These are phyloP conservation scores for Limnothrissa miodon DNA, from an alignment of 2,113 vertebrate species.

Conservation along the genomic window DNA sequence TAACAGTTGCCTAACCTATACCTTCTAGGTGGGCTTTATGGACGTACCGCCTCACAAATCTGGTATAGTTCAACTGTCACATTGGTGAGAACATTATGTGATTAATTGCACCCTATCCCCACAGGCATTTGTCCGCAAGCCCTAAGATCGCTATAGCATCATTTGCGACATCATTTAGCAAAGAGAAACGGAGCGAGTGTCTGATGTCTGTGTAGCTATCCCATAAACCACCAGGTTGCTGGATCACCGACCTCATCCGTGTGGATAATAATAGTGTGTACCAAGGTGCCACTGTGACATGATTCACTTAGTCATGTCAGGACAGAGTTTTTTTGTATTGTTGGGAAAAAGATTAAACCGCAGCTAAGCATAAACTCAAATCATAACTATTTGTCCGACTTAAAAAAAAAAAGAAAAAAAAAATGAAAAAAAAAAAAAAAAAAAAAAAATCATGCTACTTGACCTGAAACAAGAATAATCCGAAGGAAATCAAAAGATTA, in stretches of 20 bases:
- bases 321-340: not conserved
- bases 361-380: constrained; percentile 26
- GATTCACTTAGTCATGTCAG: not conserved
- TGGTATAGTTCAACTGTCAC: not conserved
- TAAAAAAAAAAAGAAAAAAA: constrained; percentile 20
- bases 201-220: not conserved
- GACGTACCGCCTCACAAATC: no score
- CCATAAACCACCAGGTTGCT: not conserved
- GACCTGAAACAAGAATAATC: constrained; percentile 39
- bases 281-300: not conserved
- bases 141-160: not conserved
- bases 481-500: constrained; percentile 35
- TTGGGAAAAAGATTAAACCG: not conserved
- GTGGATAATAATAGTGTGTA: not conserved
- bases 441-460: constrained; percentile 23
- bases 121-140: no score
- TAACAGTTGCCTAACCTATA: no score
- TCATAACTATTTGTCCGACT: constrained; percentile 32
- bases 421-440: constrained; percentile 9
- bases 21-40: not conserved
- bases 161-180: not conserved
- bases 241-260: not conserved
- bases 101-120: no score
- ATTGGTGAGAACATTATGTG: no score
- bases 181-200: not conserved